Evolutionary conservation across 2,797 vertebrate species (phyloP), one percentile per base, ranked within the genome.

Genomic region (Gambusia yucatana): DNA sequence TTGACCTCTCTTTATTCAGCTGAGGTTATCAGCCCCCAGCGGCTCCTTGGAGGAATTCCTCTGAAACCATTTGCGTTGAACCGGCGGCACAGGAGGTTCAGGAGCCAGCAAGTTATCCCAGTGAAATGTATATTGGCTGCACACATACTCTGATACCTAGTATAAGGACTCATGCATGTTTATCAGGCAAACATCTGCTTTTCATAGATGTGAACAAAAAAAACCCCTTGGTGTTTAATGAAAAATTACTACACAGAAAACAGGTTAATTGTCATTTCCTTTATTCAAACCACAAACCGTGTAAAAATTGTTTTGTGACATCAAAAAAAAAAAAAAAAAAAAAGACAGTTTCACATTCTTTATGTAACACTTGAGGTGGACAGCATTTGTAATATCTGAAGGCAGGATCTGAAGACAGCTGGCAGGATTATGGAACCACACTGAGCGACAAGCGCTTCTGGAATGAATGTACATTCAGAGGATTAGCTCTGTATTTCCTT

Each of bases 1-100:
- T 95, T 95, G 94, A 93, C 94, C 93, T 79, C 77, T 86, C 82
- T 86, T 86, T 75, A 77, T 76, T 76, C 86, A 86, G 85, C 83
- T 36, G 75, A 83, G 91, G 87, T 95, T 94, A 95, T 95, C 94
- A 93, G 88, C 1, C 25, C 30, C 50, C 83, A 48, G 84, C 52
- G 75, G 77, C 73, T 82, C 72, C 70, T 8, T 71, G 10, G 44
- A 90, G 86, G 86, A 93, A 94, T 94, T 92, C 85, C 89, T 84
- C 91, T 90, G 87, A 88, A 88, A 80, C 17, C 17, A 76, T 72
- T 74, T 33, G 74, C 65, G 79, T 36, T 75, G 75, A 75, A 87
- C 79, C 71, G 75, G 75, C 14, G 11, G 70, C 36, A 50, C 30
- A 75, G 79, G 80, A 81, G 83, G 61, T 47, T 44, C n/a, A 72